Evolutionary conservation across 1,140 invertebrate species (phyloP).

Genomic region (Drosophila punjabiensis): DNA sequence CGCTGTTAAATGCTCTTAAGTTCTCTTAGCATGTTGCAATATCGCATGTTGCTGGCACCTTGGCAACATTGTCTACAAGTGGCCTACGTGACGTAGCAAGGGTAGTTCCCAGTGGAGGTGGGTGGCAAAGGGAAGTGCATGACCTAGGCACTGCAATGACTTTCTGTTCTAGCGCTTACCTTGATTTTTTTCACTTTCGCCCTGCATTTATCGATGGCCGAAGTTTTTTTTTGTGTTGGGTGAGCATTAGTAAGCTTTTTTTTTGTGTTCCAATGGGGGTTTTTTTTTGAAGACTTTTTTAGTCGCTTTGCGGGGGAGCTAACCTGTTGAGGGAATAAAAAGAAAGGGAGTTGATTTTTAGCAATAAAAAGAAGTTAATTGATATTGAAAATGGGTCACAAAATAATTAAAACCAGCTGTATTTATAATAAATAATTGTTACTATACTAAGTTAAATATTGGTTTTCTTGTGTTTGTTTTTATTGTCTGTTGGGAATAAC

Average conservation of each 20-base stretch:
- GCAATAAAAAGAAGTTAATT: background rate
- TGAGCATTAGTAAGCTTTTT: slow-evolving; percentile 11
- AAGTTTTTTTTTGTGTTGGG: background rate
- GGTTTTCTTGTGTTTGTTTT: background rate
- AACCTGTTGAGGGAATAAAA: background rate
- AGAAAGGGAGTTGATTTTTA: background rate
- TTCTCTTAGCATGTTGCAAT: slow-evolving; percentile 10
- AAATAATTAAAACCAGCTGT: no score
- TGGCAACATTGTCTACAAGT: slow-evolving; percentile 46
- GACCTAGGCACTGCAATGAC: slow-evolving; percentile 53
- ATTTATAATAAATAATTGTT: no score
- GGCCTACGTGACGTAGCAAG: slow-evolving; percentile 50
- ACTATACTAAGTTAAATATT: background rate
- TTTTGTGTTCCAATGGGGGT: background rate
- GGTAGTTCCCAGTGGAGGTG: background rate
- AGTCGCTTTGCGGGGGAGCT: background rate
- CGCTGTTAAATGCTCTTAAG: slow-evolving; percentile 20
- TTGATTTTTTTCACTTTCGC: slow-evolving; percentile 39
- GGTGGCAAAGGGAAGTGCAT: slow-evolving; percentile 24
- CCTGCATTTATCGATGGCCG: slow-evolving; percentile 38
- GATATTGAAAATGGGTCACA: background rate
- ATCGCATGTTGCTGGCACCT: slow-evolving; percentile 16
- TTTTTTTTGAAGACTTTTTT: background rate
- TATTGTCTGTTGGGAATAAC: background rate
- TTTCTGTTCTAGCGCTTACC: slow-evolving; percentile 36